These are phyloP conservation scores for Sphaerophoria taeniata DNA, from an alignment of 2,888 invertebrate species.

Conservation along the genomic window DNA sequence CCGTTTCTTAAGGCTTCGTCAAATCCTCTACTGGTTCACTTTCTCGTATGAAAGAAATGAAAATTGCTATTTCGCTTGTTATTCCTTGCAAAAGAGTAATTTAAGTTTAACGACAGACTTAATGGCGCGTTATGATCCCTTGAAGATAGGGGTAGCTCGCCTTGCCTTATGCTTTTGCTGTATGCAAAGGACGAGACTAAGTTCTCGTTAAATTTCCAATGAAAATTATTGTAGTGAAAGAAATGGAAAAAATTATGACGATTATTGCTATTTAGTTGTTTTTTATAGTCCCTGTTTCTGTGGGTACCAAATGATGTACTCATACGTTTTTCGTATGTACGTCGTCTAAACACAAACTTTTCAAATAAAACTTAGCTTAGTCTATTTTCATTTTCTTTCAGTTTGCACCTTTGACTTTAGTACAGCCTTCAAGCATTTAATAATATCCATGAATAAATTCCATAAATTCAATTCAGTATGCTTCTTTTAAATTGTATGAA, in stretches of 20 bases:
- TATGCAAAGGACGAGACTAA: slow-evolving; percentile 9
- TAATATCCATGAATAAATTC: slow-evolving; percentile 22
- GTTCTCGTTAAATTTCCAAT: slow-evolving; percentile 22
- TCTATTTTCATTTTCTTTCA: too few relatives aligned
- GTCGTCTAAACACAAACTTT: too few relatives aligned
- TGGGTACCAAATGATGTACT: background rate
- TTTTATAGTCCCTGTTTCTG: background rate
- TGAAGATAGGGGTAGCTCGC: slow-evolving; percentile 5
- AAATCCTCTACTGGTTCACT: background rate
- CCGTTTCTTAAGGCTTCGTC: background rate
- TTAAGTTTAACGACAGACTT: slow-evolving; percentile 49
- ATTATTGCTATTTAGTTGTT: background rate
- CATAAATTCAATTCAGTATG: slow-evolving; percentile 24
- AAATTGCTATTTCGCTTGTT: slow-evolving; percentile 29
- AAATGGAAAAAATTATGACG: background rate
- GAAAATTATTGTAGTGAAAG: background rate
- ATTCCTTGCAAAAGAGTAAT: slow-evolving; percentile 27
- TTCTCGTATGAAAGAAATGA: slow-evolving; percentile 2
- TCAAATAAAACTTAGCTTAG: too few relatives aligned
- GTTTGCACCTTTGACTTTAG: background rate
- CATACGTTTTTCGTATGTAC: too few relatives aligned
- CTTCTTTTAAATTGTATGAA: slow-evolving; percentile 22
- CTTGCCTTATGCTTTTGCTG: background rate
- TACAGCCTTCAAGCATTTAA: background rate
- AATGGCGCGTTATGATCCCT: slow-evolving; percentile 39